Conservation (phyloP, 2,888 invertebrate genomes). For the Euplagia quadripunctaria region DNA sequence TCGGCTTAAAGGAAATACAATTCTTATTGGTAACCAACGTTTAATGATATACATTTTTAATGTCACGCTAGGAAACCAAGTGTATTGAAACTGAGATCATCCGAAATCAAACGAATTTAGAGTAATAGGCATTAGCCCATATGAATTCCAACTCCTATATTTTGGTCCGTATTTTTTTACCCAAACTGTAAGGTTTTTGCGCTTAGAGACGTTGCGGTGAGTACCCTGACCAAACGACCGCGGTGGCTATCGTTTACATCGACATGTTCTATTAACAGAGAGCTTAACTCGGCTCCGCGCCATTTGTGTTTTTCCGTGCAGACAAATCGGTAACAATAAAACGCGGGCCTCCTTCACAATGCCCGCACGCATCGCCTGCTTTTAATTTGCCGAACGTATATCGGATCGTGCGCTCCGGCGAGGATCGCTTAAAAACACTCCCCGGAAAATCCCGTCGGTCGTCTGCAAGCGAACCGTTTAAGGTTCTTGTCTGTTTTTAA, state of each 20-base stretch:
- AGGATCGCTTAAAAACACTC: slow-evolving; percentile 80
- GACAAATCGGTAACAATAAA: slow-evolving; percentile 86
- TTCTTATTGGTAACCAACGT: no score
- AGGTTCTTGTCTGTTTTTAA: slow-evolving; percentile 65
- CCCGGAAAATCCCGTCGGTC: slow-evolving; percentile 71
- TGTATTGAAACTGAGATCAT: neutral
- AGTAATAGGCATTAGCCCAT: no score
- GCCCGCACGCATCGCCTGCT: slow-evolving; percentile 81
- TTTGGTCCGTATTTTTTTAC: neutral
- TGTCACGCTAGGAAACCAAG: neutral
- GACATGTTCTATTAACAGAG: slow-evolving; percentile 80
- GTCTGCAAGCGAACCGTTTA: slow-evolving; percentile 57
- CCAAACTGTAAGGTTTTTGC: neutral
- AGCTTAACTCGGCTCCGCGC: slow-evolving; percentile 77
- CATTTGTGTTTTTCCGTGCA: slow-evolving; percentile 84
- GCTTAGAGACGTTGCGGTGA: slow-evolving; percentile 21
- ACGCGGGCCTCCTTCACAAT: slow-evolving; percentile 78
- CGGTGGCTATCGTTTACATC: slow-evolving; percentile 67
- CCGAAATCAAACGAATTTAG: no score
- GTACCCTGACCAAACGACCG: slow-evolving; percentile 46
- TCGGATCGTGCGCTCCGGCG: slow-evolving; percentile 70
- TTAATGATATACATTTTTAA: no score
- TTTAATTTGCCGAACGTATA: slow-evolving; percentile 85
- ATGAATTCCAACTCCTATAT: neutral
- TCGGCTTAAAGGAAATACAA: neutral